phyloP scores from a whole-genome alignment of 2,113 vertebrate genomes.

The Cinclus cinclus region DNA sequence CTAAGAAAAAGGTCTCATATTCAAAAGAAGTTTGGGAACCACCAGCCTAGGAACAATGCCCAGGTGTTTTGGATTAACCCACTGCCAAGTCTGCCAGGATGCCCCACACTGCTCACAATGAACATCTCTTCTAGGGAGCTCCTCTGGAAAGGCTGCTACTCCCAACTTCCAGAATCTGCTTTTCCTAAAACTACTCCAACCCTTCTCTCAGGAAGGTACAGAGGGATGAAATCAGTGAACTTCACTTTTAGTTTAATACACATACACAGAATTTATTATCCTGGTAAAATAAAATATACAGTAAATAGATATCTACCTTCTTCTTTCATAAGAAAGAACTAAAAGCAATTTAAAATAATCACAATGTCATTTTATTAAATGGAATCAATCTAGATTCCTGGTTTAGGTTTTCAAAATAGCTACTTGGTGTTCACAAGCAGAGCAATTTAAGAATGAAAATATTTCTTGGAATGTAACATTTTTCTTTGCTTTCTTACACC shows the following conservation, averaged over 20 bases:
- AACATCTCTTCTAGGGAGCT: neutral
- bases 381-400: neutral
- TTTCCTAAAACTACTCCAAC: neutral
- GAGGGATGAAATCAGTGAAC: neutral
- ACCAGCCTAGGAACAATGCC: neutral
- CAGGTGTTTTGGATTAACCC: neutral
- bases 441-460: neutral
- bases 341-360: neutral
- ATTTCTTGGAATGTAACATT: neutral
- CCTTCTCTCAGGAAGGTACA: neutral
- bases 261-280: neutral
- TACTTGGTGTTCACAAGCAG: neutral
- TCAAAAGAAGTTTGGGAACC: neutral
- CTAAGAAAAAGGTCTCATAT: neutral
- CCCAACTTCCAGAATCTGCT: neutral
- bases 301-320: neutral
- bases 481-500: neutral
- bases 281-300: neutral
- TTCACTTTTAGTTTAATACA: neutral
- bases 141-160: neutral
- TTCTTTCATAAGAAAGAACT: neutral
- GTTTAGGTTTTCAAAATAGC: neutral
- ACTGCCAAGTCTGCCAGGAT: neutral
- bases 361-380: neutral
- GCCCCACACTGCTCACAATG: rapidly evolving